Conservation (phyloP, 2,797 vertebrate species). For the Uromys caudimaculatus region DNA sequence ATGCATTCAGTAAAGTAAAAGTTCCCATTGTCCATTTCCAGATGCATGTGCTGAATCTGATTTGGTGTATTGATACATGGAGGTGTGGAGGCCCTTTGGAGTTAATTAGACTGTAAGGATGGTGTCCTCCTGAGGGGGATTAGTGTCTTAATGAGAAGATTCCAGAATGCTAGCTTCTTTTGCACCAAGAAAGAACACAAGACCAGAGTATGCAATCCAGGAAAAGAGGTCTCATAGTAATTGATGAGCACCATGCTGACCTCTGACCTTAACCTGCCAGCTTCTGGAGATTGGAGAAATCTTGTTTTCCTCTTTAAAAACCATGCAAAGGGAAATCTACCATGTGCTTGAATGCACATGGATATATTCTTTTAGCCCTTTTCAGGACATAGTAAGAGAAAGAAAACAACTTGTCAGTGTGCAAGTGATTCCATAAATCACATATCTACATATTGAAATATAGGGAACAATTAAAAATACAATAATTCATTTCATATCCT, state of each 20-base stretch:
- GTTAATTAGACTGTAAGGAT: background rate
- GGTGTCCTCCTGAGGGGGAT: background rate
- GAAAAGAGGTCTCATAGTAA: background rate
- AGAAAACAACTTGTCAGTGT: background rate
- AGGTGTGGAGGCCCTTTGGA: background rate
- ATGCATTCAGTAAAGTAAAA: background rate
- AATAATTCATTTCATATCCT: background rate
- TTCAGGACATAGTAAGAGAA: background rate
- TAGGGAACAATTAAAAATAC: background rate
- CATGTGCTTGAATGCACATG: background rate
- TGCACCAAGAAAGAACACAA: background rate
- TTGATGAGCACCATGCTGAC: no score
- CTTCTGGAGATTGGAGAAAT: background rate
- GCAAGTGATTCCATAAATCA: conserved; percentile 7
- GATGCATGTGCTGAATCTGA: background rate
- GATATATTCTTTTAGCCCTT: background rate
- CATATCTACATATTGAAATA: background rate
- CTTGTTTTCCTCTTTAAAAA: background rate
- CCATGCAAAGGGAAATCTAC: background rate
- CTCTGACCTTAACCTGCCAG: background rate
- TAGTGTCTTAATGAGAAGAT: background rate
- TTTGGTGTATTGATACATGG: background rate
- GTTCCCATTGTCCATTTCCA: background rate
- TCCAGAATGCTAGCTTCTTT: background rate
- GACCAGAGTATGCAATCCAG: background rate